Evolutionary conservation across 1,140 invertebrate genomes (phyloP).

Genomic region (Procambarus virginalis): DNA sequence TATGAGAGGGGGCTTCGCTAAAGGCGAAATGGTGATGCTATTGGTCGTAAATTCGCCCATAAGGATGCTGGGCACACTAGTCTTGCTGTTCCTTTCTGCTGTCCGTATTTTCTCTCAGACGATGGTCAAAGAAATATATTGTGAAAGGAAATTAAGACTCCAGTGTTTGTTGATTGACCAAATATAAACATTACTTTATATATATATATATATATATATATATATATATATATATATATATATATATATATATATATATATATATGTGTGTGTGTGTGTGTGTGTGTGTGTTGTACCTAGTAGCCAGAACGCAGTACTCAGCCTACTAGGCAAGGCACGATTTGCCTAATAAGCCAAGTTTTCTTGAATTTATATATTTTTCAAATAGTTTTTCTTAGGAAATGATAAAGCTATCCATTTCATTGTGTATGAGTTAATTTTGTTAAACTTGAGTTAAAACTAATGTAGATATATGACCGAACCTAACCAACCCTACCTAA

Average conservation of each 20-base stretch:
- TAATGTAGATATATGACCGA: no score
- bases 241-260: neutral
- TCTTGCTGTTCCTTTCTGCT: neutral
- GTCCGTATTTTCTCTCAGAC: neutral
- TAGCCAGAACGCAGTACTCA: no score
- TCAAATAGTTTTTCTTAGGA: no score
- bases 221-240: constrained; percentile 1
- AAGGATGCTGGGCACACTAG: neutral
- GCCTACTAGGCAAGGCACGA: no score
- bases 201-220: neutral
- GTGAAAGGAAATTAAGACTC: neutral
- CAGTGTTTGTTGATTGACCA: neutral
- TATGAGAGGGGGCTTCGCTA: neutral
- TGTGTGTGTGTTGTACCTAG: no score
- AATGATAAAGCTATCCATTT: no score
- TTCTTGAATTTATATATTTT: no score
- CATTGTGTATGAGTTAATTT: no score
- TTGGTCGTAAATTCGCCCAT: neutral
- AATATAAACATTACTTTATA: neutral
- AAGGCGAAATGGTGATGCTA: neutral
- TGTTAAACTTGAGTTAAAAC: no score
- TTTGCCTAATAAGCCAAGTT: no score
- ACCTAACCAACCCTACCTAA: no score
- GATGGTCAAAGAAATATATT: neutral
- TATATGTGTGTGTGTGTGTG: no score